Evolutionary conservation across 2,888 invertebrate species (phyloP).

Genomic region (Dermolepida albohirtum): DNA sequence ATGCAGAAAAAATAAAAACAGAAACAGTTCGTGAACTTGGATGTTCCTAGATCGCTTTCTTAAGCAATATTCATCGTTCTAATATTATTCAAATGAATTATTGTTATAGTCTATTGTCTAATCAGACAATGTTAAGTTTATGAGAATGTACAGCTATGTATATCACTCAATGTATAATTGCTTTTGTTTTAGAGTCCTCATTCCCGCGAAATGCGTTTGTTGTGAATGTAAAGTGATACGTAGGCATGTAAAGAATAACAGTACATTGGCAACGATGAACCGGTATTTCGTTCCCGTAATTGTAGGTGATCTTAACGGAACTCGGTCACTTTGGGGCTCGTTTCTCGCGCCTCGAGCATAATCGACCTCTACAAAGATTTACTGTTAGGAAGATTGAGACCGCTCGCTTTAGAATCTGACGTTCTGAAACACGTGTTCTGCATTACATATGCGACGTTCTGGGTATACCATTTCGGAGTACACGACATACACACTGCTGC

Average conservation of each 20-base stretch:
- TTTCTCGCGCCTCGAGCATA: constrained; percentile 46
- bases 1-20: too few species aligned
- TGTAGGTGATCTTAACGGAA: constrained; percentile 51
- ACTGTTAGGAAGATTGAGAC: constrained; percentile 43
- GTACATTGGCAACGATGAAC: constrained; percentile 48
- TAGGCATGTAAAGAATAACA: constrained; percentile 43
- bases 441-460: constrained; percentile 9
- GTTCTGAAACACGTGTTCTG: constrained; percentile 31
- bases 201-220: too few species aligned
- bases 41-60: too few species aligned
- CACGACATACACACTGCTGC: too few species aligned
- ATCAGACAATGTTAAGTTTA: too few species aligned
- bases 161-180: background rate
- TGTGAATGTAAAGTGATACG: background rate
- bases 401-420: background rate
- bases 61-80: too few species aligned
- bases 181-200: background rate
- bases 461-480: too few species aligned
- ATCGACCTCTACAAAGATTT: constrained; percentile 48
- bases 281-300: constrained; percentile 50
- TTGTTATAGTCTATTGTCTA: too few species aligned
- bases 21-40: too few species aligned
- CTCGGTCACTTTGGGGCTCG: constrained; percentile 48
- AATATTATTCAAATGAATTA: too few species aligned
- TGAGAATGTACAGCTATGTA: too few species aligned